phyloP scores from a whole-genome alignment of 1,140 invertebrate genomes.

The Drosophila tropicalis region DNA sequence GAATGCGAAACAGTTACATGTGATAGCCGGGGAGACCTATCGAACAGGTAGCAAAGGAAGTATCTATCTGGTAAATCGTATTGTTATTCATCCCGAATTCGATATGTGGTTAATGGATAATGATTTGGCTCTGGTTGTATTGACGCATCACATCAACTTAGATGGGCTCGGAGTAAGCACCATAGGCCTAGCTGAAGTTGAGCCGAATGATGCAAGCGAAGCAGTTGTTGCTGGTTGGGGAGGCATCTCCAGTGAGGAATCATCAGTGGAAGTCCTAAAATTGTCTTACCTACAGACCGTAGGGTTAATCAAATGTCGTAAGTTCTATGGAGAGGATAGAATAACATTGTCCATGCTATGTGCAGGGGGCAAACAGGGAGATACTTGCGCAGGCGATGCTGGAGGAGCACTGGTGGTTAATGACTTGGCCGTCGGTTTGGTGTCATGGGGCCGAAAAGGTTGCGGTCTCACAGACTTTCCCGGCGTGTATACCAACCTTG shows the following conservation, averaged over 20 bases:
- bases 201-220: background rate
- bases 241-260: background rate
- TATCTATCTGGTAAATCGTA: background rate
- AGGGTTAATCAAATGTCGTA: conserved; percentile 2
- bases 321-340: conserved; percentile 26
- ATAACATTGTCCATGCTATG: conserved; percentile 39
- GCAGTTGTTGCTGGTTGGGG: conserved; percentile 17
- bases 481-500: conserved; percentile 21
- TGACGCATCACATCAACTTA: background rate
- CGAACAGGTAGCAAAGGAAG: conserved; percentile 7
- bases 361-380: conserved; percentile 4
- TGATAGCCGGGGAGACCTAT: conserved; percentile 5
- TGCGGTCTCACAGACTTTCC: conserved; percentile 6
- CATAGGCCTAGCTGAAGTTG: background rate
- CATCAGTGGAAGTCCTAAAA: conserved; percentile 11
- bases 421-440: conserved; percentile 1
- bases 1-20: background rate
- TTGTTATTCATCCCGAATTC: conserved; percentile 13
- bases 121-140: conserved; percentile 20
- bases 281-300: conserved; percentile 1
- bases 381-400: conserved; percentile 4
- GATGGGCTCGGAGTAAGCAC: background rate
- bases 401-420: conserved; percentile 10
- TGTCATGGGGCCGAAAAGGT: conserved; percentile 10
- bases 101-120: conserved; percentile 20